phyloP scores from a whole-genome alignment of 2,113 vertebrate genomes.

The Myrmecophaga tridactyla region DNA sequence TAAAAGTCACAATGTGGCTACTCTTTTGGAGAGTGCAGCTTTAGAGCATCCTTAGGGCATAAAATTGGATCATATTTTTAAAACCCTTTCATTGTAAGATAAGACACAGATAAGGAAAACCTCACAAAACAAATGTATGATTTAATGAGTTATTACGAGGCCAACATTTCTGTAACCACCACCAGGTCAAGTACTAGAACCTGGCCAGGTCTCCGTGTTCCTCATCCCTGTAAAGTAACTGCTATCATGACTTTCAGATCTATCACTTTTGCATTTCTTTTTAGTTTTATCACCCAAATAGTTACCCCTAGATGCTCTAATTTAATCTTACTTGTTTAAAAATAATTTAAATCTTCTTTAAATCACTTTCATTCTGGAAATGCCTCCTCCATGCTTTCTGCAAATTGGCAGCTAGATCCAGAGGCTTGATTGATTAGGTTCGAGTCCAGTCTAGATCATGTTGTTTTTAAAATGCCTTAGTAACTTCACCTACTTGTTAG shows the following conservation, averaged over 20 bases:
- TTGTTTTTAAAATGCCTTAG: constrained; percentile 9
- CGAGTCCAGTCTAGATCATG: background rate
- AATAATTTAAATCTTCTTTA: background rate
- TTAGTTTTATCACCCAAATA: background rate
- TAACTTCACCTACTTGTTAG: background rate
- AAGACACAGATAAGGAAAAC: background rate
- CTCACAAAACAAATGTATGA: background rate
- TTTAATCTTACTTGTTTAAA: background rate
- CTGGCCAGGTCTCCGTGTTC: background rate
- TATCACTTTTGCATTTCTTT: background rate
- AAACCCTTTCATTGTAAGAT: background rate
- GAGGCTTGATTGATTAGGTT: background rate
- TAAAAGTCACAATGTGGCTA: background rate
- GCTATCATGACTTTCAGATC: background rate
- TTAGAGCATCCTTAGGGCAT: background rate
- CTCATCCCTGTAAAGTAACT: background rate
- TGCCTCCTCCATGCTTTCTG: background rate
- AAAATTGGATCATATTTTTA: background rate
- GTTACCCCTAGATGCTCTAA: background rate
- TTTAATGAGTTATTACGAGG: background rate
- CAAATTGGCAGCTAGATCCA: background rate
- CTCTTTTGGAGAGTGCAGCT: background rate
- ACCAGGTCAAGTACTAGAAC: background rate
- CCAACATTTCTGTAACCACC: background rate
- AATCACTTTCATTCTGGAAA: background rate